Percentiles rank a stretch among this genome's conserved stretches.
phyloP scores from a whole-genome alignment of 1,140 invertebrate genomes.

The Camponotus vicinus region DNA sequence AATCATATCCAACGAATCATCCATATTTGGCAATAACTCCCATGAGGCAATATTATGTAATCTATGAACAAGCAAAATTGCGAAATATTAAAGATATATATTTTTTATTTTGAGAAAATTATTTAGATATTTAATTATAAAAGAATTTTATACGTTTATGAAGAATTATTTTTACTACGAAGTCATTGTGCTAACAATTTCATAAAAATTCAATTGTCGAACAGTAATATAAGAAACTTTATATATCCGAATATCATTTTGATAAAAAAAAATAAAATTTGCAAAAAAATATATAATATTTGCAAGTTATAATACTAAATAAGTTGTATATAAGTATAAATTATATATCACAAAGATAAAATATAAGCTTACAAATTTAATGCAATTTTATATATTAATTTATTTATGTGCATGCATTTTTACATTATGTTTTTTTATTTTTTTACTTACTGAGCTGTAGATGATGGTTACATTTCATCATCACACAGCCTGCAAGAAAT shows the following conservation, averaged over 20 bases:
- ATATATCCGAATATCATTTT: constrained; percentile 14
- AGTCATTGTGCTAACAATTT: constrained; percentile 12
- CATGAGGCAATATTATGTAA: constrained; percentile 79
- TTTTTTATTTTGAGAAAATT: neutral
- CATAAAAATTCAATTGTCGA: constrained; percentile 52
- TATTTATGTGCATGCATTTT: constrained; percentile 57
- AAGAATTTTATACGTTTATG: neutral
- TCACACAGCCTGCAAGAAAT: constrained; percentile 83
- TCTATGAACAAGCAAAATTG: constrained; percentile 69
- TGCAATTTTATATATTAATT: constrained; percentile 13
- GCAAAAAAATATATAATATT: constrained; percentile 29
- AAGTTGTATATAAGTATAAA: constrained; percentile 37
- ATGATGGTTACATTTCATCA: constrained; percentile 84
- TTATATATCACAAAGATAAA: neutral
- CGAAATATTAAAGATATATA: neutral
- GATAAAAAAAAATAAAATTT: neutral
- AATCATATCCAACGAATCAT: constrained; percentile 75
- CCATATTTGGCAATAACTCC: constrained; percentile 81
- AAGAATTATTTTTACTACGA: neutral
- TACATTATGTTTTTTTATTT: constrained; percentile 68
- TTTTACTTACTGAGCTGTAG: constrained; percentile 83
- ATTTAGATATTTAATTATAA: neutral
- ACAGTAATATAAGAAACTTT: constrained; percentile 14
- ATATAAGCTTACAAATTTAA: constrained; percentile 52
- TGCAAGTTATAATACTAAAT: neutral